These are phyloP conservation scores for Tinea trinotella DNA, from an alignment of 2,888 invertebrate species.

Conservation along the genomic window DNA sequence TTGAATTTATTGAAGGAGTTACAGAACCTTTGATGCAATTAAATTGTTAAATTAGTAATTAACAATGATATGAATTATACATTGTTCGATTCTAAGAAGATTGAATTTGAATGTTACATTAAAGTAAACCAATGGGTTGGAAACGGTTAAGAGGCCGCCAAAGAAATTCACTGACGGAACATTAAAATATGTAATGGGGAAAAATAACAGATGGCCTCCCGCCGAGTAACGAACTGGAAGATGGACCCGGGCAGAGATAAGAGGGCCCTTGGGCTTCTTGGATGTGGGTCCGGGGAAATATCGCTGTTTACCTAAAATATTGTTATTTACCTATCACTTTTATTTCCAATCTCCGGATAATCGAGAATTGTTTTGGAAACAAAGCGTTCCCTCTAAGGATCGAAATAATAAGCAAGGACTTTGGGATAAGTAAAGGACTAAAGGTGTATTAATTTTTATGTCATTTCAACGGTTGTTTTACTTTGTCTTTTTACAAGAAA, in stretches of 20 bases:
- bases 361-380: conserved; percentile 51
- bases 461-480: neutral
- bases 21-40: no score
- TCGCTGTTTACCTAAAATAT: conserved; percentile 64
- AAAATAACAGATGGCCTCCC: conserved; percentile 65
- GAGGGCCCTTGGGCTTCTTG: conserved; percentile 41
- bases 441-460: conserved; percentile 15
- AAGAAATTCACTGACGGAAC: conserved; percentile 43
- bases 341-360: conserved; percentile 58
- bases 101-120: conserved; percentile 58
- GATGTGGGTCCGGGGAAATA: conserved; percentile 57
- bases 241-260: conserved; percentile 42
- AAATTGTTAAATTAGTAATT: no score
- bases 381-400: conserved; percentile 39
- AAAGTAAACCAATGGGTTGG: conserved; percentile 53
- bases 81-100: no score
- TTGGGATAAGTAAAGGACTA: neutral
- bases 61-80: no score
- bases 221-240: conserved; percentile 56
- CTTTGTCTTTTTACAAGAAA: neutral
- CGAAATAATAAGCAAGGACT: conserved; percentile 13
- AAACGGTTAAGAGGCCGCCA: conserved; percentile 49
- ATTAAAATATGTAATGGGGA: conserved; percentile 65
- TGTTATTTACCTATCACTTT: conserved; percentile 67
- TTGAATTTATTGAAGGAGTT: no score